Conservation (phyloP, 2,113 vertebrate species). For the Orycteropus afer region DNA sequence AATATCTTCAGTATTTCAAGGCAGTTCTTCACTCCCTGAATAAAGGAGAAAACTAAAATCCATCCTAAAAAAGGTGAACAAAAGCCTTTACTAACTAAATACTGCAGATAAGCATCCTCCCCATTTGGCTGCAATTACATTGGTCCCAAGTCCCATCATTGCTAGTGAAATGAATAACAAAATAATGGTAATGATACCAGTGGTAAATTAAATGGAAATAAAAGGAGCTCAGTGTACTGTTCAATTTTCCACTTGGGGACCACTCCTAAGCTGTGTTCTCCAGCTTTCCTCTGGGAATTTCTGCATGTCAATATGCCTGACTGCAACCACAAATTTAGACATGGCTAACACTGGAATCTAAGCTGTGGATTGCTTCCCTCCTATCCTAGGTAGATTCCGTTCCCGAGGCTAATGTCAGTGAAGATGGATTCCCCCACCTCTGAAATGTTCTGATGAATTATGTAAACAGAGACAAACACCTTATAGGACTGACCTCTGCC, state of each 20-base stretch:
- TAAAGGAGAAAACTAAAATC: slow-evolving; percentile 16
- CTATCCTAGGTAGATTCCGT: neutral
- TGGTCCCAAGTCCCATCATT: slow-evolving; percentile 65
- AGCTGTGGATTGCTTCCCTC: neutral
- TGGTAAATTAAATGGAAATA: slow-evolving; percentile 79
- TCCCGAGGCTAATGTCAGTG: slow-evolving; percentile 47
- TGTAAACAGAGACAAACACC: slow-evolving; percentile 69
- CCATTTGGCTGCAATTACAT: slow-evolving; percentile 66
- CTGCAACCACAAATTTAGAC: neutral
- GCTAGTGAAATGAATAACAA: slow-evolving; percentile 75
- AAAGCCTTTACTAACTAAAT: slow-evolving; percentile 49
- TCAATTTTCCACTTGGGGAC: slow-evolving; percentile 75
- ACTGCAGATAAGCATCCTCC: slow-evolving; percentile 26
- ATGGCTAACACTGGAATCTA: neutral
- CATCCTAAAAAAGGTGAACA: slow-evolving; percentile 56
- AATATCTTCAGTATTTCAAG: slow-evolving; percentile 24
- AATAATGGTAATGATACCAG: slow-evolving; percentile 67
- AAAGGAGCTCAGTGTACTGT: slow-evolving; percentile 71
- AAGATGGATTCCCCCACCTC: slow-evolving; percentile 15
- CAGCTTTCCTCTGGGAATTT: slow-evolving; percentile 59
- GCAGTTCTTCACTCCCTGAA: neutral
- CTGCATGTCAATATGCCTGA: slow-evolving; percentile 61
- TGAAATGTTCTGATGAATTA: slow-evolving; percentile 60
- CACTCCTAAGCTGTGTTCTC: slow-evolving; percentile 56
- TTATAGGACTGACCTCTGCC: slow-evolving; percentile 75